Base-by-base conservation (phyloP, 1,140 invertebrate genomes). In the Lanistes nyassanus region DNA sequence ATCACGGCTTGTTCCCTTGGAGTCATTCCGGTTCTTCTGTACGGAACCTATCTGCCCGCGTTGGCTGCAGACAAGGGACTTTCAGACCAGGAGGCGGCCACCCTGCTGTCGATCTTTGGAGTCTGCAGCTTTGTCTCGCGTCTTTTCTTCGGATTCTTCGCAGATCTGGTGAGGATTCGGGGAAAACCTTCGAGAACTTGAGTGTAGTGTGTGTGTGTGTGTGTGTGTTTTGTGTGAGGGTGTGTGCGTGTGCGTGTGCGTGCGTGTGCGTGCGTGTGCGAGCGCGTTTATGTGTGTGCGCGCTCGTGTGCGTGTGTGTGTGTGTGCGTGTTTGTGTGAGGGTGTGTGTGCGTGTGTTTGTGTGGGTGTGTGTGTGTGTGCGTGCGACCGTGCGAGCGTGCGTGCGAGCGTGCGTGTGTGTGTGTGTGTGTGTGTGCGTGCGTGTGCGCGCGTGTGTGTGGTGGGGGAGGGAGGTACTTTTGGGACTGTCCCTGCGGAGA, bases 31-130 rank as follows among this genome's bases (percentile, higher is more conserved):
- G 42, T 58, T 13, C 21, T n/a, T 13, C 21, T 55, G 37, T 23
- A 76, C 13, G 60, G 65, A 42, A 51, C 69, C 21, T 82, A 76
- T 53, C 26, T 80, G 1, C 80, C 80, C 23, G 76, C 80, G 0
- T 69, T 73, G 47, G 76, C 75, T 19, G 47, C 39, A 5, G 80
- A 81, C 29, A 64, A 51, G 3, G 75, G 76, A 21, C 58, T 80
- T 31, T 51, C 42, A 29, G 66, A 76, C 29, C 51, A 69, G 11
- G 26, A 80, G 19, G 69, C 77, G 21, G 75, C 78, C 9, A 62
- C 72, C 19, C 51, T 82, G 26, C 64, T 80, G 39, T 67, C 78
- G 0, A 64, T 80, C 6, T 51, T 75, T 29, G 73, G 75, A 23
- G 56, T 56, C 4, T 53, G 21, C n/a, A 78, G 79, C 39, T 53